phyloP scores from a whole-genome alignment of 1,140 invertebrate genomes.

The Magallana angulata region DNA sequence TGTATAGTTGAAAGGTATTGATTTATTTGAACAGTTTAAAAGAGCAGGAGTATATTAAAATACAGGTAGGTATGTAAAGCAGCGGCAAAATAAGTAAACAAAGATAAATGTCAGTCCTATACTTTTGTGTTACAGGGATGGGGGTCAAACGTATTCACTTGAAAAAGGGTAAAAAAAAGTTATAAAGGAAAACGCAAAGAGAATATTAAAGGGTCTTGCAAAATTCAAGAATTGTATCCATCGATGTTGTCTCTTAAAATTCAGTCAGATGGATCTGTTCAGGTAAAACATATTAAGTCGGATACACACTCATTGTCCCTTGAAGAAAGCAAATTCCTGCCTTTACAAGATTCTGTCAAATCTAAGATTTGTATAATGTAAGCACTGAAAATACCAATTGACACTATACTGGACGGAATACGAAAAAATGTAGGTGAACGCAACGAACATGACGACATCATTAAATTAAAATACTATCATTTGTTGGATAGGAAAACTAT shows the following conservation, averaged over 20 bases:
- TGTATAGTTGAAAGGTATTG: background rate
- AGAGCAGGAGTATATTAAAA: conserved; percentile 1
- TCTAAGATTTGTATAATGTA: background rate
- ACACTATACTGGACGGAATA: background rate
- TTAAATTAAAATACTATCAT: conserved; percentile 27
- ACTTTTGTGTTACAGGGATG: conserved; percentile 9
- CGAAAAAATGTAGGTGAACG: background rate
- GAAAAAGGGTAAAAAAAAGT: background rate
- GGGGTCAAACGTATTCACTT: background rate
- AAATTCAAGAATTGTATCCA: background rate
- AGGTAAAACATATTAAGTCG: background rate
- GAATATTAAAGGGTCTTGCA: conserved; percentile 5
- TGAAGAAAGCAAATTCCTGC: background rate
- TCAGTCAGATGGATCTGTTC: background rate
- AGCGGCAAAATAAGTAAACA: background rate
- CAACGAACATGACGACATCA: no score
- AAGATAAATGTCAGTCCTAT: conserved; percentile 3
- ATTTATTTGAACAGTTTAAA: background rate
- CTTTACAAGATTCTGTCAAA: background rate
- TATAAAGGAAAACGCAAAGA: background rate
- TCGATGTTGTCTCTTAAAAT: background rate
- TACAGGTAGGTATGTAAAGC: background rate
- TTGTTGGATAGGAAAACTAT: conserved; percentile 27
- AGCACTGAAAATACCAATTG: background rate
- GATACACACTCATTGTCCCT: background rate